These are phyloP conservation scores for Conistra vaccinii DNA, from an alignment of 2,888 invertebrate genomes.

Conservation along the genomic window DNA sequence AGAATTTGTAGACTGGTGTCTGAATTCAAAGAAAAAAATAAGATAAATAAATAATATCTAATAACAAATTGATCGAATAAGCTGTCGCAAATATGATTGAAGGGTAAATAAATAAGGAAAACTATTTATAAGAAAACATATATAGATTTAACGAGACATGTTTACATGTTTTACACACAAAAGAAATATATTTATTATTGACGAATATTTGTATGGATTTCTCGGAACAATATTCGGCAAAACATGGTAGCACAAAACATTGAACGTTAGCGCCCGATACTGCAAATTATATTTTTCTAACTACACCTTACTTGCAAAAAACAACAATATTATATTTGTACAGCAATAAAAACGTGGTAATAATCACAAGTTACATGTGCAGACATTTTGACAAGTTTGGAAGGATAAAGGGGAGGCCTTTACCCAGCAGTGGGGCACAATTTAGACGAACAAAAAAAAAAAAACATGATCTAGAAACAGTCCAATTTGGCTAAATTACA, in stretches of 20 bases:
- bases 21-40: constrained; percentile 7
- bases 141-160: background rate
- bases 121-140: constrained; percentile 12
- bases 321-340: background rate
- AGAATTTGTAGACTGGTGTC: background rate
- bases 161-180: constrained; percentile 19
- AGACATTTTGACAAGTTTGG: too few species aligned
- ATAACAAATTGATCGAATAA: constrained; percentile 19
- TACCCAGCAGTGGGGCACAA: too few species aligned
- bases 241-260: background rate
- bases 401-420: too few species aligned
- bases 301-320: background rate
- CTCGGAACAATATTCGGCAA: background rate
- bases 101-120: constrained; percentile 27
- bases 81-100: constrained; percentile 19
- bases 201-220: constrained; percentile 3
- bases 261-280: constrained; percentile 27
- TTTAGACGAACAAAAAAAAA: too few species aligned
- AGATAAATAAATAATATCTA: too few species aligned
- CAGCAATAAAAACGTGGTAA: background rate
- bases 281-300: background rate
- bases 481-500: too few species aligned
- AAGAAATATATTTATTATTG: constrained; percentile 16
- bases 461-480: too few species aligned
- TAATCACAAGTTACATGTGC: too few species aligned